Conservation (phyloP, 2,113 vertebrate genomes). For the Siniperca knerii region DNA sequence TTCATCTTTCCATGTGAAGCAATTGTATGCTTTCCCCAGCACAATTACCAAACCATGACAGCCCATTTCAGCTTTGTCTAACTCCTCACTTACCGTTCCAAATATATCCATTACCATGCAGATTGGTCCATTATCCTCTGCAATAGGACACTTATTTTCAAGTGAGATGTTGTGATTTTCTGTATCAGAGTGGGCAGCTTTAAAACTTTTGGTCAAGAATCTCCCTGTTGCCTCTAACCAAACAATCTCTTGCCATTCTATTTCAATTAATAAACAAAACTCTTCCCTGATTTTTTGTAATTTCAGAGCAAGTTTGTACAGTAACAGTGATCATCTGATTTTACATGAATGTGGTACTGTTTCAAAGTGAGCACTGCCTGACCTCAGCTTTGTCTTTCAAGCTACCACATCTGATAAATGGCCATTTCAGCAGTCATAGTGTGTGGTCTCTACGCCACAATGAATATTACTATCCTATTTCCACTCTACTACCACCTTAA, state of each 20-base stretch:
- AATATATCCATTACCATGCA: constrained; percentile 77
- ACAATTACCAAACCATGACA: constrained; percentile 78
- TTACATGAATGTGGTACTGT: constrained; percentile 28
- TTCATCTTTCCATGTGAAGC: constrained; percentile 68
- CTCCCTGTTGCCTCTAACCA: constrained; percentile 7
- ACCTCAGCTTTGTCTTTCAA: constrained; percentile 62
- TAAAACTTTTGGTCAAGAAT: constrained; percentile 56
- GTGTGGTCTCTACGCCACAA: constrained; percentile 53
- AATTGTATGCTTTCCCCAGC: constrained; percentile 64
- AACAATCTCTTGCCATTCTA: constrained; percentile 11
- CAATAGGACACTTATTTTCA: constrained; percentile 65
- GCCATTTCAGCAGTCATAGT: constrained; percentile 60
- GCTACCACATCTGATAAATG: constrained; percentile 51
- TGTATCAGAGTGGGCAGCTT: constrained; percentile 40
- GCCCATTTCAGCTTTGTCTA: constrained; percentile 72
- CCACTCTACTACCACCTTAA: constrained; percentile 43
- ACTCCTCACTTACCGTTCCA: constrained; percentile 74
- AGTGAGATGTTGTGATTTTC: constrained; percentile 67
- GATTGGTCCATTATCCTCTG: constrained; percentile 75
- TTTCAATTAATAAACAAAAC: constrained; percentile 15
- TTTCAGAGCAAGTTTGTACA: constrained; percentile 2
- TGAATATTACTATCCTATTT: constrained; percentile 69
- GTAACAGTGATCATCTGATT: constrained; percentile 20
- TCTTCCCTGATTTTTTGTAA: neutral
- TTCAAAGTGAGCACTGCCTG: constrained; percentile 24